Evolutionary conservation across 2,113 vertebrate genomes (phyloP), one percentile per base, ranked within the genome.

Genomic region (Tenrec ecaudatus): DNA sequence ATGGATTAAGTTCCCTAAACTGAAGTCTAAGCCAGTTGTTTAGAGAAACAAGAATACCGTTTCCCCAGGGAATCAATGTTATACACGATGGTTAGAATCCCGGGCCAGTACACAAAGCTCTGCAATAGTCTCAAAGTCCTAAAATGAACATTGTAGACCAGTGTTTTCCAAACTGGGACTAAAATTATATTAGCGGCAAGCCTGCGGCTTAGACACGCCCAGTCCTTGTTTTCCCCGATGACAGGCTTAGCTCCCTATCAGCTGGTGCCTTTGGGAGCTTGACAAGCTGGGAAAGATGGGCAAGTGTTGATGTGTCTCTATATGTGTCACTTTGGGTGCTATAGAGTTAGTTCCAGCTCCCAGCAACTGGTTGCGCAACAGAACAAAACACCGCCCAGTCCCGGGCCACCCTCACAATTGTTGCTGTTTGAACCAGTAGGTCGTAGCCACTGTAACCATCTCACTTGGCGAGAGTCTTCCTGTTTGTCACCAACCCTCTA

Each of bases 21-120:
- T 92, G 68, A 64, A 84, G 86, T 95, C 83, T 89, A 87, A 94
- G 80, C 68, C 85, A 86, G 66, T 92, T 96, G 83, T 93, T 96
- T 86, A 68, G 69, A 53, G 47, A 94, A 86, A 83, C 78, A 58
- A 25, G 69, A 89, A 78, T 75, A 31, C 20, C 33, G 86, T 81
- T 95, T 71, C 71, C 71, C 66, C 86, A 79, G 12, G 23, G 68
- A 92, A 75, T 58, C 58, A 69, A 36, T 84, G 66, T 86, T 84
- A 36, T 53, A 84, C 38, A 82, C 68, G 90, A 88, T 89, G 40
- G 25, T n/a, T 73, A 38, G 29, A 25, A 53, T 57, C 36, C 66
- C 84, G 84, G 68, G 16, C 27, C 76, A 89, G 75, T 16, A 53
- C 36, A 69, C 66, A 93, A 92, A 88, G 76, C 58, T 82, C 64